A percentile compares a stretch with the other conserved stretches of the same genome.
Conservation (phyloP, 2,113 vertebrate genomes). For the Hippocampus barbouri region DNA sequence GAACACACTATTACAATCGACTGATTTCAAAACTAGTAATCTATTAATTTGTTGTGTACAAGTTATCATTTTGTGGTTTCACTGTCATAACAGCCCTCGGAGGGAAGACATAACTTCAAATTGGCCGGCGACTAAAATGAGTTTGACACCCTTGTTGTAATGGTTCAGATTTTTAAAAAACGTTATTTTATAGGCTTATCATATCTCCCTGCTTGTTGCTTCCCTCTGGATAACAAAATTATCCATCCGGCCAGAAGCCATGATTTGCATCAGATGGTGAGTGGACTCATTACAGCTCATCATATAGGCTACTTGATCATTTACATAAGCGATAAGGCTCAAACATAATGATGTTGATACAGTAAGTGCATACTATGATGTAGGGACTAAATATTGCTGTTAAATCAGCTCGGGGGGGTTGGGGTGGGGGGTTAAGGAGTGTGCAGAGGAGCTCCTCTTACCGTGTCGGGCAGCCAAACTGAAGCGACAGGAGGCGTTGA, state of each 20-base stretch:
- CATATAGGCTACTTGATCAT: not conserved
- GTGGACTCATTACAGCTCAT: not conserved
- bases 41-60: no score
- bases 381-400: not conserved
- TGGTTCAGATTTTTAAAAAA: not conserved
- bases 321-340: not conserved
- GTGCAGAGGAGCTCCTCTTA: constrained; percentile 40
- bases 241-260: not conserved
- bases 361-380: not conserved
- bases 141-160: no score
- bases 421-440: not conserved
- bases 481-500: constrained; percentile 65
- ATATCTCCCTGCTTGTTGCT: not conserved
- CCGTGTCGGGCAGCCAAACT: constrained; percentile 67
- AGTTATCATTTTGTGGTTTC: no score
- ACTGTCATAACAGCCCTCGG: no score
- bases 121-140: no score
- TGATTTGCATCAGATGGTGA: not conserved
- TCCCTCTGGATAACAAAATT: not conserved
- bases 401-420: not conserved
- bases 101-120: no score
- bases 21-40: no score
- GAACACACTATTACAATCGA: no score
- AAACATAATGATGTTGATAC: not conserved
- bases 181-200: not conserved